Evolutionary conservation across 2,113 vertebrate genomes (phyloP).

Genomic region (Semnopithecus entellus): DNA sequence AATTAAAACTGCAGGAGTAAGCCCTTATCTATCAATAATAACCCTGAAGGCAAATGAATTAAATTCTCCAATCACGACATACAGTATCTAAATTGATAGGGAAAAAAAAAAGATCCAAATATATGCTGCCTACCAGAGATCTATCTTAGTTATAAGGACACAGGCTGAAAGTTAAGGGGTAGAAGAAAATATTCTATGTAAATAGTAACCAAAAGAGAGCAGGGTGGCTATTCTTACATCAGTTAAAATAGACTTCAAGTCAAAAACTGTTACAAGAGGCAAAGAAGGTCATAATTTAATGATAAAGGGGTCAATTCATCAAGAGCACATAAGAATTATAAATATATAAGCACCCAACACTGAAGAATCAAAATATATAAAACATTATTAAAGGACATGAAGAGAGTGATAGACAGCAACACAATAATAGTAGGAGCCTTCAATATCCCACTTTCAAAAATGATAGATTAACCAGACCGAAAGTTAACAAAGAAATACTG

Average conservation of each 20-base stretch:
- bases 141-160: background rate
- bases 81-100: background rate
- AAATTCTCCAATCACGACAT: background rate
- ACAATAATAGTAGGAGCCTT: background rate
- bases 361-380: background rate
- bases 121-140: background rate
- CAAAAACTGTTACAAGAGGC: too few relatives aligned
- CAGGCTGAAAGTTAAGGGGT: background rate
- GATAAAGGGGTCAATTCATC: too few relatives aligned
- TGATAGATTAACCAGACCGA: too few relatives aligned
- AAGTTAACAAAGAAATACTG: too few relatives aligned
- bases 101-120: background rate
- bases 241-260: background rate
- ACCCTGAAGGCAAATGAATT: background rate
- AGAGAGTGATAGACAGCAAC: background rate
- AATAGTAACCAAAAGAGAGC: background rate
- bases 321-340: too few relatives aligned
- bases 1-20: background rate
- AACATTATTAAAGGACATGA: background rate
- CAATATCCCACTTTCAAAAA: too few relatives aligned
- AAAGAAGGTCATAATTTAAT: too few relatives aligned
- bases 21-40: background rate
- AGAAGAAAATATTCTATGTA: background rate
- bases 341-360: background rate
- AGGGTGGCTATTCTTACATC: background rate